These are phyloP conservation scores for Cygnus olor DNA, from an alignment of 2,797 vertebrate genomes.

Conservation along the genomic window DNA sequence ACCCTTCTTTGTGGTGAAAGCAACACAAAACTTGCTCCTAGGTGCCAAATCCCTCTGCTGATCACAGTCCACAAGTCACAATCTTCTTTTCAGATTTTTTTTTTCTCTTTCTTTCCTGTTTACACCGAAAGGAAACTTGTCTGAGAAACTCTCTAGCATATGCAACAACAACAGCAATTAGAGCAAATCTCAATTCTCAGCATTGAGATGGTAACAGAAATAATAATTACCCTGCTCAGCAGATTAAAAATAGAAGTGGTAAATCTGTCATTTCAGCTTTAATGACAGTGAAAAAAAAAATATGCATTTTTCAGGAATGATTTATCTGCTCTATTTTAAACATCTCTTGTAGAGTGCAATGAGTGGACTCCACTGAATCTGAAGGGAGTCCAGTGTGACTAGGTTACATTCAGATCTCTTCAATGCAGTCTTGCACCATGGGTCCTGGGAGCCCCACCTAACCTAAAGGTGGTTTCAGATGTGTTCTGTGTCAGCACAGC, in stretches of 20 bases:
- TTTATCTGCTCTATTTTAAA: neutral
- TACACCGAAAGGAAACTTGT: neutral
- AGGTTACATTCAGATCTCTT: neutral
- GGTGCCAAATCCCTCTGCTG: neutral
- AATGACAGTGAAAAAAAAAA: neutral
- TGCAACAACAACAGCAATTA: slow-evolving; percentile 16
- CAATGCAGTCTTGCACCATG: neutral
- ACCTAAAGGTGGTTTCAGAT: neutral
- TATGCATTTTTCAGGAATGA: neutral
- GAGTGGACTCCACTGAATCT: neutral
- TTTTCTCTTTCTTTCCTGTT: neutral
- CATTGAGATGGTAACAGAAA: neutral
- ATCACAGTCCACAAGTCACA: neutral
- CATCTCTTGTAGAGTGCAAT: neutral
- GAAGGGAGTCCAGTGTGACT: neutral
- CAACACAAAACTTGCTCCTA: neutral
- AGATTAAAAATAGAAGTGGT: neutral
- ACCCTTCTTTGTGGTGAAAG: neutral
- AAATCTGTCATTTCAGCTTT: neutral
- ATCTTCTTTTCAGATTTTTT: neutral
- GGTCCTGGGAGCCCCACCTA: neutral
- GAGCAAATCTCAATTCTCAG: neutral
- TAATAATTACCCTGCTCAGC: slow-evolving; percentile 3
- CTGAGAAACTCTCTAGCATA: neutral
- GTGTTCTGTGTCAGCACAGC: neutral